Conservation (phyloP, 1,140 invertebrate species). For the Drosophila tani region DNA sequence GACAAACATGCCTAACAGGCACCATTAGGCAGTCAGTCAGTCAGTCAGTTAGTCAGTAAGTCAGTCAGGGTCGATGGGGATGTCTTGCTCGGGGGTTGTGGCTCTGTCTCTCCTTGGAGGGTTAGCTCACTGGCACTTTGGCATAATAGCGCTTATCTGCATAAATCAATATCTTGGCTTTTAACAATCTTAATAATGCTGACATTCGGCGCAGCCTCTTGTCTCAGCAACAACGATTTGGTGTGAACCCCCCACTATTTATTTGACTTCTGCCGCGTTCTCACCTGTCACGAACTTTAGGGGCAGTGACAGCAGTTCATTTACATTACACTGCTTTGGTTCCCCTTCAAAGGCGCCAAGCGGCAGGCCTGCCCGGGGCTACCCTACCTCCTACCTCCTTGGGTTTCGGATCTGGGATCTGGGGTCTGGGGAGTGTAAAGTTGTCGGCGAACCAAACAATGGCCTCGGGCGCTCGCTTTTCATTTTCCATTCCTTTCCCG, state of each 20-base stretch:
- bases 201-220: constrained; percentile 32
- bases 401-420: too few species aligned
- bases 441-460: constrained; percentile 36
- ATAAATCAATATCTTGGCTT: constrained; percentile 80
- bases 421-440: constrained; percentile 9
- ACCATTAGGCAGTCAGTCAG: constrained; percentile 56
- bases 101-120: constrained; percentile 1
- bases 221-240: constrained; percentile 16
- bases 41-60: constrained; percentile 22
- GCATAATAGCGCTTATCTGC: constrained; percentile 77
- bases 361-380: constrained; percentile 6
- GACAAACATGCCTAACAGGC: constrained; percentile 59
- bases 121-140: constrained; percentile 69
- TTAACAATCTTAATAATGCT: constrained; percentile 77
- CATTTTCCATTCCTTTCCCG: background rate
- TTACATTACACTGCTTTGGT: constrained; percentile 38
- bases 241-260: constrained; percentile 26
- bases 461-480: constrained; percentile 20
- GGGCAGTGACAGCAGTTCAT: constrained; percentile 49
- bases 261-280: constrained; percentile 30
- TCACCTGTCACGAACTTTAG: constrained; percentile 43
- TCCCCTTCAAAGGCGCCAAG: background rate
- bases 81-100: too few species aligned
- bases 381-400: background rate
- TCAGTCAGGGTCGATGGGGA: constrained; percentile 26